Percentiles rank a stretch among this genome's conserved stretches.
Evolutionary conservation across 1,140 invertebrate species (phyloP).

Genomic region (Pseudoatta argentina): DNA sequence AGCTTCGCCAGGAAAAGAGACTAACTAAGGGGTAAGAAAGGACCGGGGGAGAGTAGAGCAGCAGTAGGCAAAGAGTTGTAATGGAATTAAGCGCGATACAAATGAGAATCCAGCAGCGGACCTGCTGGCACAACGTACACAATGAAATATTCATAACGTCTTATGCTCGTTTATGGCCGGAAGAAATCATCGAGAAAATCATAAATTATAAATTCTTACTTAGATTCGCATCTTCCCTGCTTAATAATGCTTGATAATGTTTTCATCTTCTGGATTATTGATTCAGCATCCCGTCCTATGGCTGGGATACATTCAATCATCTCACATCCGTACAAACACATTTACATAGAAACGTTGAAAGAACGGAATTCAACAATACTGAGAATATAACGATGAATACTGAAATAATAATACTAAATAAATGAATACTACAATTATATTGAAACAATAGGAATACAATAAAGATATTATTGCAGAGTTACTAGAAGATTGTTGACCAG

Average conservation of each 20-base stretch:
- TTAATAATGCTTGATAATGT: not conserved
- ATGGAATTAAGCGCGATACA: conserved; percentile 80
- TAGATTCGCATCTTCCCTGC: conserved; percentile 3
- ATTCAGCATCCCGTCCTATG: not conserved
- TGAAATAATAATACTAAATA: not conserved
- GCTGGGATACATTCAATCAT: not conserved
- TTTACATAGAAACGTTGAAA: not conserved
- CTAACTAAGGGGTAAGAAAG: not conserved
- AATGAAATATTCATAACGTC: conserved; percentile 81
- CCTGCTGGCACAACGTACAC: conserved; percentile 71
- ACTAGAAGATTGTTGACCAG: not conserved
- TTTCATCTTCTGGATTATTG: conserved; percentile 35
- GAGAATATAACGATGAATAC: not conserved
- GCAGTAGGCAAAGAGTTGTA: conserved; percentile 62
- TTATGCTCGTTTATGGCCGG: conserved; percentile 73
- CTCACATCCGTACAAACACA: not conserved
- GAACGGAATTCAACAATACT: not conserved
- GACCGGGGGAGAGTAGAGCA: not conserved
- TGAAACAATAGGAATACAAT: conserved; percentile 13
- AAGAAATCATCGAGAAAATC: conserved; percentile 78
- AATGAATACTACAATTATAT: not conserved
- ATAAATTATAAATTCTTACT: conserved; percentile 74
- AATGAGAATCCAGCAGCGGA: conserved; percentile 70
- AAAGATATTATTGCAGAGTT: conserved; percentile 35
- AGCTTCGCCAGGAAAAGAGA: not conserved